Percentiles rank a stretch among this genome's conserved stretches.
Evolutionary conservation across 2,113 vertebrate species (phyloP).

Genomic region (Mystacornis crossleyi): DNA sequence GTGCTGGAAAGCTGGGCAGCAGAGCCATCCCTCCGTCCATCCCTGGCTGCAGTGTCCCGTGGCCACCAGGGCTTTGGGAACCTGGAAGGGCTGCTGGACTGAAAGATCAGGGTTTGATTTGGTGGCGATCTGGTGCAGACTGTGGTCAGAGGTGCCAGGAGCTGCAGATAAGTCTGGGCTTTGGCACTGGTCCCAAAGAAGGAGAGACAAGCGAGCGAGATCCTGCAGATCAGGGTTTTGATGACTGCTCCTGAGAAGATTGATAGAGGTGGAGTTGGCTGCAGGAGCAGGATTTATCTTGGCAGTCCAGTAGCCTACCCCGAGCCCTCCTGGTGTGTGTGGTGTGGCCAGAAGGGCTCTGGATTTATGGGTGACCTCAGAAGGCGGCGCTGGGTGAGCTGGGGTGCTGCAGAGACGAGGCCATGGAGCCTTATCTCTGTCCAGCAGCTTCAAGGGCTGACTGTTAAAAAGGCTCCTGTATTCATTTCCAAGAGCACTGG

Average conservation of each 20-base stretch:
- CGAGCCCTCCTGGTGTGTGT: not conserved
- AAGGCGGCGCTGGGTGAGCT: not conserved
- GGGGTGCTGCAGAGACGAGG: not conserved
- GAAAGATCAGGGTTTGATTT: not conserved
- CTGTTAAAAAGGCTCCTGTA: not conserved
- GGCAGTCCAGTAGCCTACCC: not conserved
- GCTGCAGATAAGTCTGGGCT: not conserved
- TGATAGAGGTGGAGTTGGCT: not conserved
- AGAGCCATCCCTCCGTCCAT: not conserved
- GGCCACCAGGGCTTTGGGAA: not conserved
- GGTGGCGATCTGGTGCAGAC: not conserved
- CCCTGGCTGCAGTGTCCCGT: not conserved
- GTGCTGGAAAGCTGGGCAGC: not conserved
- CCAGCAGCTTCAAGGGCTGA: not conserved
- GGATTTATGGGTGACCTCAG: conserved; percentile 21
- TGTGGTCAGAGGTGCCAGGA: not conserved
- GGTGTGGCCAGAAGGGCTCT: not conserved
- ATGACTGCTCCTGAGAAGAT: not conserved
- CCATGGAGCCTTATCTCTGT: not conserved
- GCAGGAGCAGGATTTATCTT: conserved; percentile 1
- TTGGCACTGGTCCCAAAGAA: not conserved
- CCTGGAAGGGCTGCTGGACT: not conserved
- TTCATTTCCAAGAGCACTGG: not conserved
- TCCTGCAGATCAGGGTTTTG: not conserved
- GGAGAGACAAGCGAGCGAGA: not conserved